Conservation (phyloP, 1,140 invertebrate species). For the Neodiprion virginianus region DNA sequence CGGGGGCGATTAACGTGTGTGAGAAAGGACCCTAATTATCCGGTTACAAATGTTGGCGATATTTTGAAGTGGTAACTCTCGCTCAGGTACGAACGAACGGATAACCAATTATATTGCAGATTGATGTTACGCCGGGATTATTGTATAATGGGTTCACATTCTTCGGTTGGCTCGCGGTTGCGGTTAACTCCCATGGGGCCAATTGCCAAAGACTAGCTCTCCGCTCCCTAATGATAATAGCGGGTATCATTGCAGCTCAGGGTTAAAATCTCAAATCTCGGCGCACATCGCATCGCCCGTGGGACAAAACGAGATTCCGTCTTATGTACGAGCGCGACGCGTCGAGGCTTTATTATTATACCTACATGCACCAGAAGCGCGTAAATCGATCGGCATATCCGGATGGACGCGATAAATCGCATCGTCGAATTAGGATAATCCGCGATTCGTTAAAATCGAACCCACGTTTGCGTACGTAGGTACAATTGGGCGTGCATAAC, state of each 20-base stretch:
- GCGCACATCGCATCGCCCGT: slow-evolving; percentile 3
- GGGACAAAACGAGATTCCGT: background rate
- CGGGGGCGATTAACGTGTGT: background rate
- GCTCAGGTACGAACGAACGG: background rate
- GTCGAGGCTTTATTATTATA: no score
- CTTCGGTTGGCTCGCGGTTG: background rate
- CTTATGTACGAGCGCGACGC: background rate
- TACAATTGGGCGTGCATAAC: background rate
- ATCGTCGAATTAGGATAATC: background rate
- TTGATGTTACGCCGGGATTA: slow-evolving; percentile 1
- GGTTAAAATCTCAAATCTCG: background rate
- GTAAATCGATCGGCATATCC: no score
- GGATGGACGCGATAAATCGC: no score
- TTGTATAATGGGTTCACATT: slow-evolving; percentile 7
- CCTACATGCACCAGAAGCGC: no score
- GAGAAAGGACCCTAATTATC: background rate
- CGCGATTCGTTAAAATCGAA: background rate
- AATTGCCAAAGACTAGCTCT: slow-evolving; percentile 1
- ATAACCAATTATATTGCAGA: slow-evolving; percentile 2
- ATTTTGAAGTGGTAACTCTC: background rate
- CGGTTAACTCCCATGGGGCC: background rate
- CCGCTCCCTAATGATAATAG: slow-evolving; percentile 7
- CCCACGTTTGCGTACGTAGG: no score
- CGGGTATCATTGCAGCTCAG: background rate
- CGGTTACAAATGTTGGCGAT: background rate